Percentiles rank a stretch among this genome's conserved stretches.
Evolutionary conservation across 2,113 vertebrate species (phyloP).

Genomic region (Nibea albiflora): DNA sequence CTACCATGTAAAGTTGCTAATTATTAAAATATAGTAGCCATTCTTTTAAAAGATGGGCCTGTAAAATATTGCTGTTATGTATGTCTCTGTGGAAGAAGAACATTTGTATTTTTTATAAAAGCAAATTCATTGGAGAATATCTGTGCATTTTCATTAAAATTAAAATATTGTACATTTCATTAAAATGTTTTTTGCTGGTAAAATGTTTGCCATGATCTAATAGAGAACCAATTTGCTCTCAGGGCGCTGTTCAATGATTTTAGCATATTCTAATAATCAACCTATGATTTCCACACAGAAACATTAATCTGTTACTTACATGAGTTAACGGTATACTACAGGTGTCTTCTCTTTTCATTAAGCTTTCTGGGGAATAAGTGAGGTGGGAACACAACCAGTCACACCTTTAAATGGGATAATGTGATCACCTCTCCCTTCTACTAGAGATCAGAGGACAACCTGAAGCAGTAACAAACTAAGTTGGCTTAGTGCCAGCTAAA

Average conservation of each 20-base stretch:
- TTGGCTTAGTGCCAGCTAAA: neutral
- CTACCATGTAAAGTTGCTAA: conserved; percentile 74
- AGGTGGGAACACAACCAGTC: neutral
- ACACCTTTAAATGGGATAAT: neutral
- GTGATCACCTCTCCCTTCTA: neutral
- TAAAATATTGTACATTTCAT: conserved; percentile 67
- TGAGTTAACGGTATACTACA: neutral
- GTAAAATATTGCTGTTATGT: conserved; percentile 82
- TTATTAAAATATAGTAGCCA: conserved; percentile 62
- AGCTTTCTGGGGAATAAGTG: neutral
- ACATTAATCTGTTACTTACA: neutral
- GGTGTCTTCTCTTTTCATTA: neutral
- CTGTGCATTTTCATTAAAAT: conserved; percentile 69
- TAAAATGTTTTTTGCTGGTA: conserved; percentile 38
- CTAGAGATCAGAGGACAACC: neutral
- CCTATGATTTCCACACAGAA: neutral
- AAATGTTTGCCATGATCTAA: neutral
- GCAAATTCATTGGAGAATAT: conserved; percentile 67
- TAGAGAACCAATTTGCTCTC: neutral
- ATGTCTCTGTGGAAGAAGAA: conserved; percentile 89
- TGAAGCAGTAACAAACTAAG: neutral
- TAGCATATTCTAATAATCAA: neutral
- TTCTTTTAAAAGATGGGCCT: conserved; percentile 82
- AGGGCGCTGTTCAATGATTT: neutral
- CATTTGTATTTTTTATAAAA: conserved; percentile 93